phyloP scores from a whole-genome alignment of 2,888 invertebrate genomes.

The Microchrysa polita region DNA sequence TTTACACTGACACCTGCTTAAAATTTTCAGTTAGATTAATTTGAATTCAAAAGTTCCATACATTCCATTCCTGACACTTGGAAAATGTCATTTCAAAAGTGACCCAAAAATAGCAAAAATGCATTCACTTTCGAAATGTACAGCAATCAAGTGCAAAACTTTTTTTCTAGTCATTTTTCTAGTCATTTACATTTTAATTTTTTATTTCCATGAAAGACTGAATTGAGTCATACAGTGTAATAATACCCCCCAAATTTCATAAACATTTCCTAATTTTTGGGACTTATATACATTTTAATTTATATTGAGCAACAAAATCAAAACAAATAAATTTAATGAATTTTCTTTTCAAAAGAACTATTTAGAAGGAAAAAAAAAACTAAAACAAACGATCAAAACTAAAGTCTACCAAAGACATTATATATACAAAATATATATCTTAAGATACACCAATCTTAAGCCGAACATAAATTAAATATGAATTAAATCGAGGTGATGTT shows the following conservation, averaged over 20 bases:
- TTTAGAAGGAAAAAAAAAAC: background rate
- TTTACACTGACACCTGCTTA: conserved; percentile 94
- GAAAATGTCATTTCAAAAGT: background rate
- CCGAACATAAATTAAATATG: no score
- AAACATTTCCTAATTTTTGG: background rate
- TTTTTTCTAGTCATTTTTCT: conserved; percentile 39
- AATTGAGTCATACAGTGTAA: background rate
- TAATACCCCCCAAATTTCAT: background rate
- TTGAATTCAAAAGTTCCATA: no score
- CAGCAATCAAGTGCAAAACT: background rate
- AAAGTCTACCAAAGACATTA: background rate
- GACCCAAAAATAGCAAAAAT: background rate
- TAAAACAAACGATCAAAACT: conserved; percentile 3
- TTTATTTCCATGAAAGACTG: conserved; percentile 28
- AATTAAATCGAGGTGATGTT: conserved; percentile 53
- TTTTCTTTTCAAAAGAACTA: no score
- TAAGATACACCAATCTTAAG: conserved; percentile 20
- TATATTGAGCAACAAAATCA: background rate
- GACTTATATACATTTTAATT: background rate
- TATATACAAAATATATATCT: conserved; percentile 16
- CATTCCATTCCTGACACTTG: no score
- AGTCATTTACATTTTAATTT: conserved; percentile 43
- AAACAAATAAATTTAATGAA: background rate
- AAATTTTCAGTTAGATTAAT: conserved; percentile 49
- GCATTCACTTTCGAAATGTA: background rate